Percentiles rank a stretch among this genome's conserved stretches.
These are phyloP conservation scores for Dicaeum eximium DNA, from an alignment of 2,113 vertebrate species.

Conservation along the genomic window DNA sequence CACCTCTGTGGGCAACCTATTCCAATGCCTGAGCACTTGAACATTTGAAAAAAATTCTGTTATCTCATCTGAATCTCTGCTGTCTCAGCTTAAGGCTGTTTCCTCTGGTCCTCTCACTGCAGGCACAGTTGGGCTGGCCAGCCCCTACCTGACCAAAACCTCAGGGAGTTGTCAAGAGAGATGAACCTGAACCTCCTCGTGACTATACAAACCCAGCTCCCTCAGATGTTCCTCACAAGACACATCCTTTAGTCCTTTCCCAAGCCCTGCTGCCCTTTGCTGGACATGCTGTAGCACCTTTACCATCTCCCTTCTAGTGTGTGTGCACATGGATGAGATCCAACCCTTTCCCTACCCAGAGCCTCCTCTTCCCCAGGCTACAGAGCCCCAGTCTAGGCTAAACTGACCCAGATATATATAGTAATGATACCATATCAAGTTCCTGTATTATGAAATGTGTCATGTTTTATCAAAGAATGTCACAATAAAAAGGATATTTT, in stretches of 20 bases:
- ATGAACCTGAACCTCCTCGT: not conserved
- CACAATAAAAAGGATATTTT: not conserved
- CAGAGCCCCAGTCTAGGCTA: not conserved
- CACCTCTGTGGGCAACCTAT: accelerated
- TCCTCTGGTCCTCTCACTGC: not conserved
- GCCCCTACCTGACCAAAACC: not conserved
- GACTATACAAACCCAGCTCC: not conserved
- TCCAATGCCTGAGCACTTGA: not conserved
- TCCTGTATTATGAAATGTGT: not conserved
- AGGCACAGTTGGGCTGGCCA: accelerated
- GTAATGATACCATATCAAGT: not conserved
- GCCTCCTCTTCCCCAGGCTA: not conserved
- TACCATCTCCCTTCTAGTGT: not conserved
- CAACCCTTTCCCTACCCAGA: not conserved
- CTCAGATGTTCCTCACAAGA: not conserved
- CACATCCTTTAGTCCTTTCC: not conserved
- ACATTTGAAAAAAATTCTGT: too few relatives aligned
- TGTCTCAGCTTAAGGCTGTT: not conserved
- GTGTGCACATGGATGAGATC: not conserved
- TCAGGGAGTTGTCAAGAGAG: accelerated
- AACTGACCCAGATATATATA: not conserved
- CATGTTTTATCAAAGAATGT: not conserved
- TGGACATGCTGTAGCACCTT: not conserved
- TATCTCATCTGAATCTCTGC: not conserved
- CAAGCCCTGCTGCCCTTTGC: not conserved